These are phyloP conservation scores for Dryoscopus gambensis DNA, from an alignment of 2,113 vertebrate genomes.

Conservation along the genomic window DNA sequence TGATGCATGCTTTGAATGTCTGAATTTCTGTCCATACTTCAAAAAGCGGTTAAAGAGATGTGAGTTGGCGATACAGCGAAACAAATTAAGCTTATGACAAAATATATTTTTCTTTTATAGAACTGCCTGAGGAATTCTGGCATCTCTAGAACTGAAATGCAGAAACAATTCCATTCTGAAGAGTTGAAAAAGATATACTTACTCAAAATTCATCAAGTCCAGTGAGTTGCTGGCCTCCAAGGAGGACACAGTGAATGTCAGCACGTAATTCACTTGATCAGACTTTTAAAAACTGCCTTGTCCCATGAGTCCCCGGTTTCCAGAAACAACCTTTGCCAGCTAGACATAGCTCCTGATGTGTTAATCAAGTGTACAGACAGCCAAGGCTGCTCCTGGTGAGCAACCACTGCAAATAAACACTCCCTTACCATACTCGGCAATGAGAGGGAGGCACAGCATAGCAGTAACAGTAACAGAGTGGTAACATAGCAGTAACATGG, in stretches of 20 bases:
- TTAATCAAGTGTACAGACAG: not conserved
- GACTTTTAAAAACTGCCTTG: not conserved
- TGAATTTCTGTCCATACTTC: not conserved
- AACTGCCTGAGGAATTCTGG: not conserved
- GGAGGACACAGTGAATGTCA: not conserved
- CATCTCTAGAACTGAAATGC: not conserved
- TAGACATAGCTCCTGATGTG: not conserved
- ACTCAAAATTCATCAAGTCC: not conserved
- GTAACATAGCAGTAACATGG: fast-evolving
- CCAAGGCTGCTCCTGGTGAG: not conserved
- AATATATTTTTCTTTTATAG: not conserved
- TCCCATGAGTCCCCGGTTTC: not conserved
- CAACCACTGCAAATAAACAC: not conserved
- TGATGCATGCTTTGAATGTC: not conserved
- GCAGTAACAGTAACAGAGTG: too few relatives aligned
- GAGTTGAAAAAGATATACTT: not conserved
- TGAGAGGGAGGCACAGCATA: not conserved
- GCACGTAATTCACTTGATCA: not conserved
- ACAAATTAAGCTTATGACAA: not conserved
- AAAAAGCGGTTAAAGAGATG: not conserved
- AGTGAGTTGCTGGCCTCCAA: not conserved
- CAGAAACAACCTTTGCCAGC: not conserved
- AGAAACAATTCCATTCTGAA: not conserved
- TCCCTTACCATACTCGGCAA: not conserved
- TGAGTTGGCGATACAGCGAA: not conserved